Base-by-base conservation (phyloP, 2,888 invertebrate genomes). In the Coelogynopora nodosa region DNA sequence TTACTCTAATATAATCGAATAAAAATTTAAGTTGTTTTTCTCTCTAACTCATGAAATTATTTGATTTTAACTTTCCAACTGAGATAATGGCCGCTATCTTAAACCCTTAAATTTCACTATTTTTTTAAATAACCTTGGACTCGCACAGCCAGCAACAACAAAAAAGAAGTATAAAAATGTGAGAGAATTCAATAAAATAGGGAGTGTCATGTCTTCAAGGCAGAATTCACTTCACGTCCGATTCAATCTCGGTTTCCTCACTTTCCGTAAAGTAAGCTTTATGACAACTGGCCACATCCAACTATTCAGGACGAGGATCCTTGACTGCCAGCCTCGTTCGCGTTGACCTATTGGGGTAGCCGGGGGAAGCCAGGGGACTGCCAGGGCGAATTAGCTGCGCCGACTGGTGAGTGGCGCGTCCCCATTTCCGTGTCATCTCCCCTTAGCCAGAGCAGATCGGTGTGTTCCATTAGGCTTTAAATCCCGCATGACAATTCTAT, bases 211-310 rank as follows among this genome's bases (percentile, higher is more conserved):
- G 74, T 74, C 74, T 74, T 74, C 74, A 74, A 74, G 74, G 74
- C 74, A 74, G 74, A 74, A 74, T 74, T 74, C 74, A 74, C 74
- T 74, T 74, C 74, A 74, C 74, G 74, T 74, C 74, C 74, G 74
- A 26, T 74, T 23, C 74, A 74, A 74, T 74, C 74, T 5, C 27
- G 2, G n/a, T 23, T 23, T 74, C 74, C 23, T 26, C 74, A 74
- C 74, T 74, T 74, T 26, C 74, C 74, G 23, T 23, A 74, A 74
- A 74, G 74, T 74, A 74, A 74, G 74, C 74, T 74, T 23, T 74
- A 26, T 74, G 74, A 74, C 74, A 74, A 23, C 74, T 26, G 74
- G 74, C 23, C 74, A 74, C 74, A 74, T 74, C 49, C 49, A 49
- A 49, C 49, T 49, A n/a, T n/a, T n/a, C n/a, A 49, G 49, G 49